These are phyloP conservation scores for Agriopis leucophaearia DNA, from an alignment of 2,888 invertebrate species.

Conservation along the genomic window DNA sequence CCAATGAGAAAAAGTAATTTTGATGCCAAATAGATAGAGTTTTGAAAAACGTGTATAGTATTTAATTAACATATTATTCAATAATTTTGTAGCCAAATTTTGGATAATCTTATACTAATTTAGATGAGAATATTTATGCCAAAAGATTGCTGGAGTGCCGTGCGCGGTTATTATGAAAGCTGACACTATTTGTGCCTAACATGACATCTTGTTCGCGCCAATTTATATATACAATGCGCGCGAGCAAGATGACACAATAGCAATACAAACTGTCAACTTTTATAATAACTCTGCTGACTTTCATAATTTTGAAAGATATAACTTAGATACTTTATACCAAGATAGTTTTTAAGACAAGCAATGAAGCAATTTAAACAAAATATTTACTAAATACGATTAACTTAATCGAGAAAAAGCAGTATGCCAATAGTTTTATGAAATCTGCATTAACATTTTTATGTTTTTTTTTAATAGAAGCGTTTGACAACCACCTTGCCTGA, in stretches of 20 bases:
- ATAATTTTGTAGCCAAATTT: slow-evolving; percentile 21
- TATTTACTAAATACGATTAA: not conserved
- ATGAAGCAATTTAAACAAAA: slow-evolving; percentile 21
- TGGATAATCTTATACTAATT: not conserved
- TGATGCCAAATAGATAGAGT: slow-evolving; percentile 32
- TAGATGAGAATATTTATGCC: slow-evolving; percentile 18
- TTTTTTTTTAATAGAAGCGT: too few species aligned
- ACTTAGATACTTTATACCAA: not conserved
- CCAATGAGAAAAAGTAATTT: slow-evolving; percentile 25
- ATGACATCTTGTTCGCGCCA: too few species aligned
- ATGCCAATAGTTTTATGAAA: not conserved
- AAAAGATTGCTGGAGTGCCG: not conserved
- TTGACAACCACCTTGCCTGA: too few species aligned
- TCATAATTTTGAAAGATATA: slow-evolving; percentile 10
- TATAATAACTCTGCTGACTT: not conserved
- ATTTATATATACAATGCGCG: too few species aligned
- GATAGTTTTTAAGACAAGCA: slow-evolving; percentile 12
- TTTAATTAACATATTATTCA: not conserved
- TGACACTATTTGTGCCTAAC: too few species aligned
- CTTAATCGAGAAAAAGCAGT: not conserved
- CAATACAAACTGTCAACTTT: too few species aligned
- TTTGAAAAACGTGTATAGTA: not conserved
- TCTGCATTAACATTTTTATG: too few species aligned
- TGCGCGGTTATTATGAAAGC: too few species aligned
- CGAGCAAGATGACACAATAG: too few species aligned